Conservation (phyloP, 1,140 invertebrate genomes). For the Mactra quadrangularis region DNA sequence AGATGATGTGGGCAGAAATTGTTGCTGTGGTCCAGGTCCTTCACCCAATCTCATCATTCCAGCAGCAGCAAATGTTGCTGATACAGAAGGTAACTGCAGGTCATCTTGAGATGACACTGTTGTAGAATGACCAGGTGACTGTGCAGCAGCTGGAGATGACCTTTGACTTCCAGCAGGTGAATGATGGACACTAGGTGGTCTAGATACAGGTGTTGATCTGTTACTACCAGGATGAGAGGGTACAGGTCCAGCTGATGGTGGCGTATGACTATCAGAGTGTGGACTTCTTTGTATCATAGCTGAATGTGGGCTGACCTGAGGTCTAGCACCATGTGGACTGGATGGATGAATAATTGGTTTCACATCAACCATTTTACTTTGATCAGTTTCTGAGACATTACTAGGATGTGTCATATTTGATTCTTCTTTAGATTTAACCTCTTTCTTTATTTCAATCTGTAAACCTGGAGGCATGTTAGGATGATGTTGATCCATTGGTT, state of each 20-base stretch:
- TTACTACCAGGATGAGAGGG: conserved; percentile 37
- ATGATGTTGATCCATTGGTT: not conserved
- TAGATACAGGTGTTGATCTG: conserved; percentile 45
- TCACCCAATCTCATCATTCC: conserved; percentile 48
- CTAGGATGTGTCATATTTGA: not conserved
- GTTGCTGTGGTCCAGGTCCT: not conserved
- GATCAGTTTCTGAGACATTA: not conserved
- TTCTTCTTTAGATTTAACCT: not conserved
- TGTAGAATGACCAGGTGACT: conserved; percentile 35
- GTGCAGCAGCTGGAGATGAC: conserved; percentile 31
- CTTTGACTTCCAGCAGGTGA: conserved; percentile 54
- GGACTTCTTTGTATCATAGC: conserved; percentile 24
- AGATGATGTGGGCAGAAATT: not conserved
- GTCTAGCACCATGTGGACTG: too few relatives aligned
- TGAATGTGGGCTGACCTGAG: not conserved
- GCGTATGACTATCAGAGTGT: conserved; percentile 13
- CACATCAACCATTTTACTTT: not conserved
- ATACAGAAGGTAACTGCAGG: conserved; percentile 43
- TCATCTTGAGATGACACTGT: conserved; percentile 26
- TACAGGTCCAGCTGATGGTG: conserved; percentile 12
- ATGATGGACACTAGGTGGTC: conserved; percentile 56
- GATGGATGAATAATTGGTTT: not conserved
- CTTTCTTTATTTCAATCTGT: not conserved
- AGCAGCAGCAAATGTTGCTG: conserved; percentile 54
- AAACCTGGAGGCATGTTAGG: not conserved